Evolutionary conservation across 2,797 vertebrate genomes (phyloP).

Genomic region (Picus viridis): DNA sequence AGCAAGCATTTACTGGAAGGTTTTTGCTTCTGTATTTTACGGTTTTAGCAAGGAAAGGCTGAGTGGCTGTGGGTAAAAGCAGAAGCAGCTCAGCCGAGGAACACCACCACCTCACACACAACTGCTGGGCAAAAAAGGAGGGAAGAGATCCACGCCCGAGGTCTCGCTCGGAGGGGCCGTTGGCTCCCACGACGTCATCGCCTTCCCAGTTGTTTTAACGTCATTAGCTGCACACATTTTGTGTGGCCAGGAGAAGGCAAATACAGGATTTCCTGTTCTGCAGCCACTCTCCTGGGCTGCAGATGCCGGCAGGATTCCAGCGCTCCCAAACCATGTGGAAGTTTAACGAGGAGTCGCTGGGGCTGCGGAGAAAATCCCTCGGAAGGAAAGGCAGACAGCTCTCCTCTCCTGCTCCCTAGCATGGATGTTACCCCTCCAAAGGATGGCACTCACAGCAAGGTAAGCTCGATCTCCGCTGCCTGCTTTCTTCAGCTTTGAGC

Average conservation of each 20-base stretch:
- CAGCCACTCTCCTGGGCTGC: slow-evolving; percentile 9
- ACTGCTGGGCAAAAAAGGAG: background rate
- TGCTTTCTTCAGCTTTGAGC: background rate
- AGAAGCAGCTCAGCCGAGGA: background rate
- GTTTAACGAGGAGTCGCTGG: background rate
- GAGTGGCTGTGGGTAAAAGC: background rate
- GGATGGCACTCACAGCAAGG: background rate
- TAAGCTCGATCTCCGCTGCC: background rate
- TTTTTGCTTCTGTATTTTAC: background rate
- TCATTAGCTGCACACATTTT: background rate
- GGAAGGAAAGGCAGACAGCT: background rate
- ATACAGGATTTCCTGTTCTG: slow-evolving; percentile 64
- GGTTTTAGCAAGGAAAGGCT: background rate
- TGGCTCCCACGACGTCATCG: background rate
- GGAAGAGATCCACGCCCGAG: fast-evolving
- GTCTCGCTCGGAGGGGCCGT: background rate
- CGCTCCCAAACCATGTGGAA: slow-evolving; percentile 17
- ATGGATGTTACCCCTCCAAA: background rate
- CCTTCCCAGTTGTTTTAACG: background rate
- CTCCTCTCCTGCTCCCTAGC: background rate
- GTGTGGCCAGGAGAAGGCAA: background rate
- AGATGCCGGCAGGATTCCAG: slow-evolving; percentile 40
- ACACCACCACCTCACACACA: background rate
- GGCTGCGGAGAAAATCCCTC: fast-evolving
- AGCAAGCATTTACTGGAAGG: background rate